Evolutionary conservation across 1,140 invertebrate species (phyloP).

Genomic region (Stenopsyche tienmushanensis): DNA sequence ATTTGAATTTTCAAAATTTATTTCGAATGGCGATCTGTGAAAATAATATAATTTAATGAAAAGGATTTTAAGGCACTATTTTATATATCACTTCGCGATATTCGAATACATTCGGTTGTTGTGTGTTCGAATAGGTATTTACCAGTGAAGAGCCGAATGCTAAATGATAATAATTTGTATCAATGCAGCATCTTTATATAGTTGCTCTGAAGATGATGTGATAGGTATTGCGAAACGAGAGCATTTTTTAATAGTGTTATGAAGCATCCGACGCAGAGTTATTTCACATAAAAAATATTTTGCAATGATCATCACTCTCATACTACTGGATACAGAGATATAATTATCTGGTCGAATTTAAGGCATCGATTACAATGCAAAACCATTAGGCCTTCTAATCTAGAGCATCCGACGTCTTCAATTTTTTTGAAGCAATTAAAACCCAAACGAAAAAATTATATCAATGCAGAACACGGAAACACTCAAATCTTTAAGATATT

Average conservation of each 20-base stretch:
- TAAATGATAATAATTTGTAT: slow-evolving; percentile 29
- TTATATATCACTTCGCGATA: not conserved
- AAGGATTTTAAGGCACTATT: not conserved
- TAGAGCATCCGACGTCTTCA: not conserved
- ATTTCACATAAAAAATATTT: not conserved
- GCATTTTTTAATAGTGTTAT: slow-evolving; percentile 19
- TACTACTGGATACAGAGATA: not conserved
- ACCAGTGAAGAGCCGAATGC: slow-evolving; percentile 16
- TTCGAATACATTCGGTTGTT: not conserved
- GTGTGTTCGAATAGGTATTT: slow-evolving; percentile 8
- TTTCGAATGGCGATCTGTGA: not conserved
- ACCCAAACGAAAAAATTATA: not conserved
- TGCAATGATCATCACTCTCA: not conserved
- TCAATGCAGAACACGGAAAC: not conserved
- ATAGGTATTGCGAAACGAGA: slow-evolving; percentile 25
- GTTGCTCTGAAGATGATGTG: slow-evolving; percentile 20
- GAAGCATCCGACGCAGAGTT: not conserved
- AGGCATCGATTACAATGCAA: not conserved
- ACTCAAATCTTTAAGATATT: not conserved
- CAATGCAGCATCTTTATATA: slow-evolving; percentile 25
- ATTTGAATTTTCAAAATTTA: not conserved
- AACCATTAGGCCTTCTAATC: not conserved
- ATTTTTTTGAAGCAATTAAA: not conserved
- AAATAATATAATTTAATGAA: not conserved
- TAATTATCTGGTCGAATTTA: not conserved